Evolutionary conservation across 2,113 vertebrate genomes (phyloP).

Genomic region (zebrafish (Danio rerio)): DNA sequence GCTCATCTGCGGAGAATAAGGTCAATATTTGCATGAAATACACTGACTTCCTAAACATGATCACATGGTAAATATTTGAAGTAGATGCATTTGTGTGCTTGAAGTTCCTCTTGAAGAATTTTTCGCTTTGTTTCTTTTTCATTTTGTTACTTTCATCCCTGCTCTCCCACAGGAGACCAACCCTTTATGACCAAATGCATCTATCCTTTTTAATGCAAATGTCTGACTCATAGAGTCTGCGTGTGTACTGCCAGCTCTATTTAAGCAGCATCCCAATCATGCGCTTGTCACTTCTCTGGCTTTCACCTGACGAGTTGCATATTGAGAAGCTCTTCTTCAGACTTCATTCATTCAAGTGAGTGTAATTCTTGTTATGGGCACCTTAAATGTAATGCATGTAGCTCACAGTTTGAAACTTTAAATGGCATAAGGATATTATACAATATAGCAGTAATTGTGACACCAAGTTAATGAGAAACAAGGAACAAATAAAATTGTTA

Average conservation of each 20-base stretch:
- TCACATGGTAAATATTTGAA: too few relatives aligned
- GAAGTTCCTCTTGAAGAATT: too few relatives aligned
- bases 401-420: neutral
- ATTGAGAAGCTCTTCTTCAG: neutral
- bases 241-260: neutral
- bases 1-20: too few relatives aligned
- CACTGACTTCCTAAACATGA: too few relatives aligned
- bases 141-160: too few relatives aligned
- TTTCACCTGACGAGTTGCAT: neutral
- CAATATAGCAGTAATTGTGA: neutral
- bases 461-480: neutral
- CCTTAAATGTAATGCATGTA: neutral
- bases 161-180: too few relatives aligned
- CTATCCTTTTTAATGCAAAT: too few relatives aligned
- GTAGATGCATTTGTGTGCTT: too few relatives aligned
- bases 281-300: neutral
- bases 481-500: neutral
- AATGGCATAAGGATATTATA: neutral
- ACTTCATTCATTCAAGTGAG: neutral
- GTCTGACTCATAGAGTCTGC: too few relatives aligned
- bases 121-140: too few relatives aligned
- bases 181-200: too few relatives aligned
- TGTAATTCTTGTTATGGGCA: neutral
- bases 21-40: too few relatives aligned
- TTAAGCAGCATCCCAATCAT: neutral